phyloP scores from a whole-genome alignment of 2,113 vertebrate genomes.

The Tonatia bakeri region DNA sequence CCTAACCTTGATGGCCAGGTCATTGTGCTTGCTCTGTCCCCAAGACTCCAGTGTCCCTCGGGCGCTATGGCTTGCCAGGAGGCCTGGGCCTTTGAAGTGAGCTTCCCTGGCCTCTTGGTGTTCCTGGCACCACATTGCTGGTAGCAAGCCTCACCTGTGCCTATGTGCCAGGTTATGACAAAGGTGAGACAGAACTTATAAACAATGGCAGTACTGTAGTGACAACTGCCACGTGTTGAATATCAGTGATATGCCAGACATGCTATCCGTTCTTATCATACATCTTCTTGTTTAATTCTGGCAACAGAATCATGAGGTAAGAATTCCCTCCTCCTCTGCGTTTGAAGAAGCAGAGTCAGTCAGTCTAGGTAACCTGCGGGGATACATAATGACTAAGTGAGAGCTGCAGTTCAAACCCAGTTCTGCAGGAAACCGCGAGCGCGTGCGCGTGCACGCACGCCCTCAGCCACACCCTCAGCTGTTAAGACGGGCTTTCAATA shows the following conservation, averaged over 20 bases:
- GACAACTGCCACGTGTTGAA: not conserved
- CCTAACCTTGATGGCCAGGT: not conserved
- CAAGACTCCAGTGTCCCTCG: not conserved
- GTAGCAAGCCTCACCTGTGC: not conserved
- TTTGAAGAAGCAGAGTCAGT: not conserved
- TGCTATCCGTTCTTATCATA: too few relatives aligned
- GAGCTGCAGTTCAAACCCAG: not conserved
- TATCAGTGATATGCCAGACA: not conserved
- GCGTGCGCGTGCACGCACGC: too few relatives aligned
- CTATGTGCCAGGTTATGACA: not conserved
- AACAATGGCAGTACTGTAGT: not conserved
- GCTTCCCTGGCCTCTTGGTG: rapidly evolving
- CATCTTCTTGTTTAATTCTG: not conserved
- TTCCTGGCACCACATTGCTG: not conserved
- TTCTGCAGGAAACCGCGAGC: not conserved
- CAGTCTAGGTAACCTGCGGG: not conserved
- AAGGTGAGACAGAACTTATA: not conserved
- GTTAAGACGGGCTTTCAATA: not conserved
- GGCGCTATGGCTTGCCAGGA: not conserved
- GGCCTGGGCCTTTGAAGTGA: not conserved
- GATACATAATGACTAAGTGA: not conserved
- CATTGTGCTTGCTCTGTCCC: not conserved
- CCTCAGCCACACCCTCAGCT: not conserved
- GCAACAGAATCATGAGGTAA: not conserved
- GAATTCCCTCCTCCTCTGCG: not conserved